Conservation (phyloP, 1,140 invertebrate genomes). For the Calephelis nemesis region DNA sequence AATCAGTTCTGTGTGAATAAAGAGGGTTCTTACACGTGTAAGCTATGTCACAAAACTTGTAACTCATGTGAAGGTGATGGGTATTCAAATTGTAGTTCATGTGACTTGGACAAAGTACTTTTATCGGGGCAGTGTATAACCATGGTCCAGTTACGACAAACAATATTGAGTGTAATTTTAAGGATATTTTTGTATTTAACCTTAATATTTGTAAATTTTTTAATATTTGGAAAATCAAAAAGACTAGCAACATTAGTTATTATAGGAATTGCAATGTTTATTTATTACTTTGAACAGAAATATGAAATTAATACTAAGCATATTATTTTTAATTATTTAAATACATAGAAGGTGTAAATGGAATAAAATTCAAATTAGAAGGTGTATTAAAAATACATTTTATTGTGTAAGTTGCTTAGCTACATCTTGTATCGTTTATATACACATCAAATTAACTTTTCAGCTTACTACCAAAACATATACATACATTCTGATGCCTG, state of each 20-base stretch:
- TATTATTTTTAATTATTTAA: conserved; percentile 32
- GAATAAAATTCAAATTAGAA: conserved; percentile 41
- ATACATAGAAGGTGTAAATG: background rate
- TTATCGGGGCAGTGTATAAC: conserved; percentile 56
- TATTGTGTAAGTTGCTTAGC: conserved; percentile 74
- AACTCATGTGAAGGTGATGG: conserved; percentile 92
- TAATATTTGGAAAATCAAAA: conserved; percentile 48
- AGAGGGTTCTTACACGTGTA: conserved; percentile 93
- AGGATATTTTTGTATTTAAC: conserved; percentile 46
- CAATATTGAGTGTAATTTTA: conserved; percentile 18
- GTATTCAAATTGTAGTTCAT: conserved; percentile 74
- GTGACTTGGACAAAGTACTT: conserved; percentile 40
- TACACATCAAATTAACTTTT: conserved; percentile 63
- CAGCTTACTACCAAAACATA: conserved; percentile 28
- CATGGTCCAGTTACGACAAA: conserved; percentile 23
- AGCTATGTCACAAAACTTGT: conserved; percentile 89
- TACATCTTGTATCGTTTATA: conserved; percentile 75
- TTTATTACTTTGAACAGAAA: conserved; percentile 52
- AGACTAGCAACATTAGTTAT: conserved; percentile 43
- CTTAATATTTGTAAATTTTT: conserved; percentile 43
- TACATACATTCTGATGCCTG: conserved; percentile 24
- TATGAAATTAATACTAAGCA: conserved; percentile 40
- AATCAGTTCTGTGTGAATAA: conserved; percentile 96
- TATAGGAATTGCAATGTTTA: conserved; percentile 42
- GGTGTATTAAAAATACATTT: conserved; percentile 78